phyloP scores from a whole-genome alignment of 2,888 invertebrate species.

The Darwinula stevensoni region DNA sequence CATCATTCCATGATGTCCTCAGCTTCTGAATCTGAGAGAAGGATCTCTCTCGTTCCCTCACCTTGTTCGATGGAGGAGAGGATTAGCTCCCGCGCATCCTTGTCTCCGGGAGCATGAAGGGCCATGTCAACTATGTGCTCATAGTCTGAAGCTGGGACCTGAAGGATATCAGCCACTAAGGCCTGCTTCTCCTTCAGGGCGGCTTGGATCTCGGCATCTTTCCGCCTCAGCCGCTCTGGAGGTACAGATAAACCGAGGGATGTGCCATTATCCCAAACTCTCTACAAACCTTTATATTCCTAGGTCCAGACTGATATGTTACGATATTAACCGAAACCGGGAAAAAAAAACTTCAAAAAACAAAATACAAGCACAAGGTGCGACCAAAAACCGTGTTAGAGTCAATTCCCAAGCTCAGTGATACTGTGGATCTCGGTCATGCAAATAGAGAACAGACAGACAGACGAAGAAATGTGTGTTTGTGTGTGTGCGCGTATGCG shows the following conservation, averaged over 20 bases:
- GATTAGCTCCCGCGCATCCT: conserved; percentile 35
- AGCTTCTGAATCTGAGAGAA: not conserved
- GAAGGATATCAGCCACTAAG: conserved; percentile 41
- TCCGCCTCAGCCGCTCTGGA: conserved; percentile 36
- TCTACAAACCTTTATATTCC: not conserved
- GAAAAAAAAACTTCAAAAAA: too few species aligned
- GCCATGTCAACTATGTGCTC: conserved; percentile 29
- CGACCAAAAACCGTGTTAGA: too few species aligned
- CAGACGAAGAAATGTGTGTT: too few species aligned
- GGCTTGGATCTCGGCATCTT: conserved; percentile 35
- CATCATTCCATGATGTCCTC: not conserved
- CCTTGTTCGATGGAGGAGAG: conserved; percentile 37
- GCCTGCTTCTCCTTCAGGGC: conserved; percentile 38
- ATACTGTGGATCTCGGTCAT: too few species aligned
- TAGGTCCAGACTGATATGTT: too few species aligned
- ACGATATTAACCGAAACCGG: too few species aligned
- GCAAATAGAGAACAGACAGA: too few species aligned
- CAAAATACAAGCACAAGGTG: too few species aligned
- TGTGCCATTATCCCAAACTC: not conserved
- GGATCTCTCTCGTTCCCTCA: too few species aligned
- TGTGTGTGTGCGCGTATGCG: too few species aligned
- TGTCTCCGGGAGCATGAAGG: conserved; percentile 24
- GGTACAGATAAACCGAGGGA: conserved; percentile 10
- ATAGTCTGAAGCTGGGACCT: conserved; percentile 37
- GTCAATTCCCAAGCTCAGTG: too few species aligned